phyloP scores from a whole-genome alignment of 2,888 invertebrate species.

The Drosophila prostipennis region DNA sequence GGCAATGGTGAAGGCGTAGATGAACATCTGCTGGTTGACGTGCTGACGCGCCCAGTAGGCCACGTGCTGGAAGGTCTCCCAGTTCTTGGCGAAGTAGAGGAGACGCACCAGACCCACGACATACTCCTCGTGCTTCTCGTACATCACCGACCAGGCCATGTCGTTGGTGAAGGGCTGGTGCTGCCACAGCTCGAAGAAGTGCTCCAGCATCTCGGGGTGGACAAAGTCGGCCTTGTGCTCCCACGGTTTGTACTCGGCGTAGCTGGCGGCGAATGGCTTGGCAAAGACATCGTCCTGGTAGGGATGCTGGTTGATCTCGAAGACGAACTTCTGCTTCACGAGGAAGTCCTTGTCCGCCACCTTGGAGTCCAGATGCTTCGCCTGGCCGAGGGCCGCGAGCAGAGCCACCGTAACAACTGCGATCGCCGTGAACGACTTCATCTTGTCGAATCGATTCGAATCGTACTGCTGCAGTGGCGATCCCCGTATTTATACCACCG shows the following conservation, averaged over 20 bases:
- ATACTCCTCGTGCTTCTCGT: slow-evolving; percentile 84
- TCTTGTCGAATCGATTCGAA: slow-evolving; percentile 64
- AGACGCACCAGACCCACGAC: slow-evolving; percentile 87
- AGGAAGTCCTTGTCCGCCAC: slow-evolving; percentile 86
- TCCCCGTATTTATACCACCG: slow-evolving; percentile 60
- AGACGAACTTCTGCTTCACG: slow-evolving; percentile 85
- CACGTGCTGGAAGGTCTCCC: slow-evolving; percentile 89
- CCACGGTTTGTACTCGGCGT: slow-evolving; percentile 86
- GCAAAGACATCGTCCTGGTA: slow-evolving; percentile 86
- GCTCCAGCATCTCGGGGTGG: slow-evolving; percentile 86
- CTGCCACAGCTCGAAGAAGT: slow-evolving; percentile 86
- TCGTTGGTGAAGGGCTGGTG: slow-evolving; percentile 83
- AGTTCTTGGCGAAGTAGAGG: slow-evolving; percentile 89
- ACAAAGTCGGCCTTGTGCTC: slow-evolving; percentile 87
- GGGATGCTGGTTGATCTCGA: slow-evolving; percentile 86
- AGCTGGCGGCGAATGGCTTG: slow-evolving; percentile 85
- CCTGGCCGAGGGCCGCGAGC: slow-evolving; percentile 63
- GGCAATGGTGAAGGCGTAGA: slow-evolving; percentile 87
- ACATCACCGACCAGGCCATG: slow-evolving; percentile 77
- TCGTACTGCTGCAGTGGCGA: slow-evolving; percentile 53
- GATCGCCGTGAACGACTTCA: slow-evolving; percentile 82
- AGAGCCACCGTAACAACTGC: slow-evolving; percentile 73
- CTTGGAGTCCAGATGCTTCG: slow-evolving; percentile 76
- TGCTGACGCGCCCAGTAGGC: slow-evolving; percentile 88
- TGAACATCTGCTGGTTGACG: slow-evolving; percentile 87